Percentiles rank a stretch among this genome's conserved stretches.
Conservation (phyloP, 2,888 invertebrate species). For the Drosophila emarginata region DNA sequence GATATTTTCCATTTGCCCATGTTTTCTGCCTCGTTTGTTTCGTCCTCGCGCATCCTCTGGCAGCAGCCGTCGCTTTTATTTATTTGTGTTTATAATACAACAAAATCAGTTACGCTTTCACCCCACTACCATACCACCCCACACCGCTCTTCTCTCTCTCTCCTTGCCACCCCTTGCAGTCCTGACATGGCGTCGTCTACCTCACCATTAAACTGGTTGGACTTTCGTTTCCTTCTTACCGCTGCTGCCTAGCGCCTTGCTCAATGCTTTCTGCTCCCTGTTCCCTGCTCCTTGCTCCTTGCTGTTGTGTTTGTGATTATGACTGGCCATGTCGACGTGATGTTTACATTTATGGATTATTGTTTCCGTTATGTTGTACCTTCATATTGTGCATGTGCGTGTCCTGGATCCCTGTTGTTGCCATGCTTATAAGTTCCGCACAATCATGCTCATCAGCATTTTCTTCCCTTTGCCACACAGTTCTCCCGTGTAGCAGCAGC, state of each 20-base stretch:
- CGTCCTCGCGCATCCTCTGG: constrained; percentile 58
- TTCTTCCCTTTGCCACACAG: constrained; percentile 14
- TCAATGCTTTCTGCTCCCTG: constrained; percentile 12
- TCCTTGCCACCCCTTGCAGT: constrained; percentile 20
- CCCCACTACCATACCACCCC: constrained; percentile 41
- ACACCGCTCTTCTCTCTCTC: too few species aligned
- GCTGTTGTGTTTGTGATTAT: constrained; percentile 35
- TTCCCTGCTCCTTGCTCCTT: constrained; percentile 41
- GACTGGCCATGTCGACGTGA: constrained; percentile 73
- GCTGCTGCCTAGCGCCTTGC: constrained; percentile 39
- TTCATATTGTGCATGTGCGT: constrained; percentile 58
- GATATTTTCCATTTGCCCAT: constrained; percentile 36
- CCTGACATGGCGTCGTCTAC: constrained; percentile 28
- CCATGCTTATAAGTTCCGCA: constrained; percentile 63
- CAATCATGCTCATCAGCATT: constrained; percentile 73
- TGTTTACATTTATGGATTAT: constrained; percentile 82
- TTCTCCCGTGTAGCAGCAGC: constrained; percentile 24
- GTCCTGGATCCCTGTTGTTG: constrained; percentile 55
- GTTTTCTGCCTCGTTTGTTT: constrained; percentile 57
- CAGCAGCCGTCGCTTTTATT: constrained; percentile 75
- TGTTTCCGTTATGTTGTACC: constrained; percentile 75
- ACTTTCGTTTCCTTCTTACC: constrained; percentile 40
- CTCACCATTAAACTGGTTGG: constrained; percentile 37
- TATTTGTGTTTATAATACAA: constrained; percentile 83
- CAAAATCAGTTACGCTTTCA: constrained; percentile 83